Evolutionary conservation across 2,113 vertebrate species (phyloP).

Genomic region (Zingel zingel): DNA sequence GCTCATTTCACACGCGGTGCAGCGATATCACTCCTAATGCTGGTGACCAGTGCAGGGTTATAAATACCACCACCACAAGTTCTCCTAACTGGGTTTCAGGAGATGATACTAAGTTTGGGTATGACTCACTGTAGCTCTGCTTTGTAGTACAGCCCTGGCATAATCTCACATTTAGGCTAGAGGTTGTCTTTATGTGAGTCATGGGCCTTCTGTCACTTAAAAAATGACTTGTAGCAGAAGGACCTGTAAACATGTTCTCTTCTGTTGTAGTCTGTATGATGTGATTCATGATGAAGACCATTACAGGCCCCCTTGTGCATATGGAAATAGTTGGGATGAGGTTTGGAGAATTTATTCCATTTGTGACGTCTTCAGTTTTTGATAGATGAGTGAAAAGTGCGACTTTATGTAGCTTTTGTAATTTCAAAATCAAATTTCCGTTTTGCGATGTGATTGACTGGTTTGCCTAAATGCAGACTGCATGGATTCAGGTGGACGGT

Average conservation of each 20-base stretch:
- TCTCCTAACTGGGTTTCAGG: slow-evolving; percentile 75
- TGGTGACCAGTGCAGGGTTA: slow-evolving; percentile 65
- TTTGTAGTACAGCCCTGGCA: slow-evolving; percentile 68
- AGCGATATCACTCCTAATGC: slow-evolving; percentile 44
- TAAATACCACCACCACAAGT: slow-evolving; percentile 76
- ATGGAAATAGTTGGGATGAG: neutral
- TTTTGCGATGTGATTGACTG: neutral
- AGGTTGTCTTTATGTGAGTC: slow-evolving; percentile 50
- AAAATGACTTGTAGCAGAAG: slow-evolving; percentile 26
- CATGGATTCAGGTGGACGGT: slow-evolving; percentile 4
- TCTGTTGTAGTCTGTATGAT: neutral
- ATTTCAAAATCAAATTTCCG: neutral
- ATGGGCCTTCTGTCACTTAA: slow-evolving; percentile 34
- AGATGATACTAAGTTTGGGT: slow-evolving; percentile 83
- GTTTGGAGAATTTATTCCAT: neutral
- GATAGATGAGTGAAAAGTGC: too few relatives aligned
- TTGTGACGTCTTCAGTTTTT: neutral
- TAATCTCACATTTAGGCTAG: slow-evolving; percentile 57
- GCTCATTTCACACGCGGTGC: slow-evolving; percentile 48
- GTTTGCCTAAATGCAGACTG: neutral
- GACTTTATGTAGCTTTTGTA: neutral
- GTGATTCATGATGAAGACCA: slow-evolving; percentile 3
- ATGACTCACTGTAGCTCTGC: slow-evolving; percentile 77
- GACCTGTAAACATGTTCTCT: slow-evolving; percentile 14
- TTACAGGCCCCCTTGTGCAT: neutral